Base-by-base conservation (phyloP, 2,797 vertebrate genomes). In the Spheniscus humboldti region DNA sequence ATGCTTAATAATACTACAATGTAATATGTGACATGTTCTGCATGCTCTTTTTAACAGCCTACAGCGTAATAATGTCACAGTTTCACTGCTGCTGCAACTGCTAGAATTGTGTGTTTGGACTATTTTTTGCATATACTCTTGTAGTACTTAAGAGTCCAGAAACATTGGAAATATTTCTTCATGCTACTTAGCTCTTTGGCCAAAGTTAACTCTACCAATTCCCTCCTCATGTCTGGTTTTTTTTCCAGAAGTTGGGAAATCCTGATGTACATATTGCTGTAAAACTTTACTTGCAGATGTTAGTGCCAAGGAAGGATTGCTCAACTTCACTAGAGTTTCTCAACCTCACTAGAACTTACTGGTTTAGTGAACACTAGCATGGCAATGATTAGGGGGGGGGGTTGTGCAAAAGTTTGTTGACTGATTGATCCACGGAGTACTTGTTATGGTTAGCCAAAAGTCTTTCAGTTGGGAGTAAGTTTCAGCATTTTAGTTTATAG, bases 401-500 rank as follows among this genome's bases (percentile, higher is more conserved):
- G 39, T 69, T 12, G 18, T n/a, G 41, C 11, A 52, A 8, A 73
- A 33, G 23, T 67, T 64, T 25, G 39, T 48, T 89, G n/a, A 77
- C 13, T 59, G 69, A 74, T 7, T 64, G 43, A 81, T 45, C 19
- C 39, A 77, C 41, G 68, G 33, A 74, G 14, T 18, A 37, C 13
- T 57, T 2, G 0, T 48, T 56, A 63, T 17, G 33, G 18, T 41
- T 85, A 86, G 41, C 24, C 30, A 67, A 33, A 88, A 71, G 27
- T 66, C 43, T 33, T 64, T 73, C 10, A 28, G 18, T 8, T 84
- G 31, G 68, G 17, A 76, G 17, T 35, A 81, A 88, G n/a, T 94
- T 66, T 87, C 69, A 93, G 84, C 85, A 88, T 87, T 96, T 92
- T 56, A 82, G 64, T 94, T 96, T 77, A 60, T 45, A 88, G 52